Evolutionary conservation across 1,140 invertebrate genomes (phyloP).

Genomic region (Ruditapes philippinarum): DNA sequence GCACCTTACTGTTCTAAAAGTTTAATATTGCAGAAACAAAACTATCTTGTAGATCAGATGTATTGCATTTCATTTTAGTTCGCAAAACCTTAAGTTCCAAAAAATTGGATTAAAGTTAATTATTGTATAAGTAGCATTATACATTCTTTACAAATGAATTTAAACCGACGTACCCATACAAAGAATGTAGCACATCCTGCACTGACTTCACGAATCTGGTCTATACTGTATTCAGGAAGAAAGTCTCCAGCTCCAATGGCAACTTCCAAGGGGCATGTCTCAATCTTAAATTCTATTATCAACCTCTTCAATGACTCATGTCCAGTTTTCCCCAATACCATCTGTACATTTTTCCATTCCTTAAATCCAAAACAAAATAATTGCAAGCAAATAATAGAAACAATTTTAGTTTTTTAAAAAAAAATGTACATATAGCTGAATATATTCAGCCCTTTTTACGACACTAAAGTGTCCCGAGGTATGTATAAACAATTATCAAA

Average conservation of each 20-base stretch:
- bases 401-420: too few relatives aligned
- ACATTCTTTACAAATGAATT: background rate
- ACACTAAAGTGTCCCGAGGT: too few relatives aligned
- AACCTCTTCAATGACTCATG: constrained; percentile 78
- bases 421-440: too few relatives aligned
- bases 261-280: constrained; percentile 75
- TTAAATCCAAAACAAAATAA: too few relatives aligned
- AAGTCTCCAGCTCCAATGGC: constrained; percentile 77
- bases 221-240: constrained; percentile 75
- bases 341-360: constrained; percentile 79
- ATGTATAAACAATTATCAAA: too few relatives aligned
- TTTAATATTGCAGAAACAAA: too few relatives aligned
- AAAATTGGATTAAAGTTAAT: background rate
- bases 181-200: constrained; percentile 82
- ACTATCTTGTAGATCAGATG: too few relatives aligned
- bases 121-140: background rate
- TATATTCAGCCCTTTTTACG: too few relatives aligned
- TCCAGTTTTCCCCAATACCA: constrained; percentile 77
- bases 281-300: constrained; percentile 76
- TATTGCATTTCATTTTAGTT: too few relatives aligned
- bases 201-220: constrained; percentile 79
- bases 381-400: too few relatives aligned
- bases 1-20: too few relatives aligned
- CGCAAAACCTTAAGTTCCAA: too few relatives aligned
- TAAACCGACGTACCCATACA: constrained; percentile 79